A percentile compares a stretch with the other conserved stretches of the same genome.
Evolutionary conservation across 2,797 vertebrate species (phyloP).

Genomic region (Molossus molossus): DNA sequence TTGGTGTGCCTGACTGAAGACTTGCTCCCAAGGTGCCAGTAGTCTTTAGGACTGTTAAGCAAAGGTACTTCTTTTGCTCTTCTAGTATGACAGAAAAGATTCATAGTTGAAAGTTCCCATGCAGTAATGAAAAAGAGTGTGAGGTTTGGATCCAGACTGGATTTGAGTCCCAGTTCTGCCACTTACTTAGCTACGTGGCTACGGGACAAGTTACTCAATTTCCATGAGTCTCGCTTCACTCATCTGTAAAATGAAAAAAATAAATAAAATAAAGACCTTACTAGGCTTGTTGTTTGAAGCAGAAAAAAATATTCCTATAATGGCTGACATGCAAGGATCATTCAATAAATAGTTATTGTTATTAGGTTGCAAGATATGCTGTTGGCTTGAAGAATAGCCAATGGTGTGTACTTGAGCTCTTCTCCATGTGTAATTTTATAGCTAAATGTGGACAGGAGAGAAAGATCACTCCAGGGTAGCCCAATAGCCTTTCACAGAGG

Average conservation of each 20-base stretch:
- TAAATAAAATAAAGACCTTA: conserved; percentile 1
- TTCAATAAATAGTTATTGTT: not conserved
- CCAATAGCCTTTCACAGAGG: not conserved
- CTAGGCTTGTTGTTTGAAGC: not conserved
- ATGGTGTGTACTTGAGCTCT: not conserved
- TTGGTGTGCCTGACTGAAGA: not conserved
- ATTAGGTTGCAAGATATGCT: not conserved
- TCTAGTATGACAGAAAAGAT: not conserved
- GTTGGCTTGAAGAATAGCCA: not conserved
- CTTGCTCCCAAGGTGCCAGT: not conserved
- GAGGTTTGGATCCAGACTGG: not conserved
- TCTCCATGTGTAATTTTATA: conserved; percentile 32
- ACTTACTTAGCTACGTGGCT: not conserved
- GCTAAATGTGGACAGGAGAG: not conserved
- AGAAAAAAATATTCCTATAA: conserved; percentile 28
- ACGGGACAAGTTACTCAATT: not conserved
- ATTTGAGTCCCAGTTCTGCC: conserved; percentile 35
- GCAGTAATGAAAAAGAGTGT: not conserved
- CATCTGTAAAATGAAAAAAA: conserved; percentile 35
- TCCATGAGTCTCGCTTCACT: not conserved
- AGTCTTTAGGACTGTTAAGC: not conserved
- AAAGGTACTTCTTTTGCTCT: not conserved
- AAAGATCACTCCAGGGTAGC: not conserved
- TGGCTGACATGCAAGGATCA: conserved; percentile 25
- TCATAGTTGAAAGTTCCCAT: not conserved